phyloP scores from a whole-genome alignment of 2,797 vertebrate genomes.

The Bryconaethiops microstoma region DNA sequence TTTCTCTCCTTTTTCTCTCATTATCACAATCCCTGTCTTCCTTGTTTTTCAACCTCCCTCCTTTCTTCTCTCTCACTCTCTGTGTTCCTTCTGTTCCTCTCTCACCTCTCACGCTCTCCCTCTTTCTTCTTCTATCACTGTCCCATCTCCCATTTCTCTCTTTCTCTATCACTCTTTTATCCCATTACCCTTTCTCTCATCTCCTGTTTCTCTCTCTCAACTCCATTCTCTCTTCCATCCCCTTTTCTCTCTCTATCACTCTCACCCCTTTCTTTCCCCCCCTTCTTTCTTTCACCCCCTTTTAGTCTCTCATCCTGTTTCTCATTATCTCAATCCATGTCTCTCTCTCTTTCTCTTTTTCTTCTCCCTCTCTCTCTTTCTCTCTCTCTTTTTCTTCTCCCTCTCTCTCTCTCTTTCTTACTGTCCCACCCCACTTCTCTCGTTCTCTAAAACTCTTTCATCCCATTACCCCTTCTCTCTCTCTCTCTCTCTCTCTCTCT shows the following conservation, averaged over 20 bases:
- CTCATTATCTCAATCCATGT: no score
- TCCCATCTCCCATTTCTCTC: background rate
- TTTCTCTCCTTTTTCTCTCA: background rate
- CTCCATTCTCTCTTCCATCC: background rate
- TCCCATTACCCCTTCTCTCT: background rate
- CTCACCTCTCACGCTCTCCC: no score
- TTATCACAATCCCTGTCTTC: background rate
- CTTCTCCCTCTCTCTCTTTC: background rate
- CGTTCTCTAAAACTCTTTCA: no score
- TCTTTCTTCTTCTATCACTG: no score
- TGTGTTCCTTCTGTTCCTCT: no score
- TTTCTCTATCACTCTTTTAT: no score
- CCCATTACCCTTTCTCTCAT: no score
- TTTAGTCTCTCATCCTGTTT: background rate
- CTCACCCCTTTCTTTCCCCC: background rate
- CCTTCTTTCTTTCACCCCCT: no score
- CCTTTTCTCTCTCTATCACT: background rate
- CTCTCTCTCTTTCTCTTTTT: background rate
- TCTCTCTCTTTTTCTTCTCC: background rate
- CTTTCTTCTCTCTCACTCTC: background rate
- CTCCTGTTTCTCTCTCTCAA: no score
- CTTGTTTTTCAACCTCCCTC: background rate
- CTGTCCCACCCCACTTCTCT: background rate
- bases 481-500: background rate
- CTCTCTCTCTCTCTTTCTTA: background rate